These are phyloP conservation scores for Remorina albescens DNA, from an alignment of 2,797 vertebrate species.

Conservation along the genomic window DNA sequence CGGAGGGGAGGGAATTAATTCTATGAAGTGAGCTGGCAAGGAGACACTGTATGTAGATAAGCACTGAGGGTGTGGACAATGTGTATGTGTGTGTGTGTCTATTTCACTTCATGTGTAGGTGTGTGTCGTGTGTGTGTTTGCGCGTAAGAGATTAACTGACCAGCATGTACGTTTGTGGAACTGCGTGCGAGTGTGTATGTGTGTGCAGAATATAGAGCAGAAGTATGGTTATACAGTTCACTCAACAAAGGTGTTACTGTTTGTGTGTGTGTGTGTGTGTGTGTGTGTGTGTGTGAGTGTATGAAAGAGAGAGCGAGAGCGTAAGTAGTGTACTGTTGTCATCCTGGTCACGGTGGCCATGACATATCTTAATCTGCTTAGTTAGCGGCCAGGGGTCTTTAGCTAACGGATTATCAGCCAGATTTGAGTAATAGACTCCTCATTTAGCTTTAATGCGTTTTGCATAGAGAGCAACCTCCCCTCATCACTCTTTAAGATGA, in stretches of 20 bases:
- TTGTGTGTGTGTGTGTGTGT: slow-evolving; percentile 14
- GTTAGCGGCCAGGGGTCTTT: slow-evolving; percentile 90
- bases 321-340: slow-evolving; percentile 58
- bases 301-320: slow-evolving; percentile 38
- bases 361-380: slow-evolving; percentile 90
- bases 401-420: slow-evolving; percentile 93
- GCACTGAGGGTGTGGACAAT: slow-evolving; percentile 25
- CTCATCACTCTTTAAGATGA: slow-evolving; percentile 98
- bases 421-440: slow-evolving; percentile 98
- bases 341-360: slow-evolving; percentile 67
- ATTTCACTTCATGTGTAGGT: background rate
- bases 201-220: slow-evolving; percentile 24
- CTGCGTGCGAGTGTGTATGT: slow-evolving; percentile 18
- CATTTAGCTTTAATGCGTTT: slow-evolving; percentile 98
- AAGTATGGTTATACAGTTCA: slow-evolving; percentile 1
- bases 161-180: slow-evolving; percentile 7
- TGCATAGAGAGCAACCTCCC: slow-evolving; percentile 95
- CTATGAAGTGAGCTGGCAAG: slow-evolving; percentile 78
- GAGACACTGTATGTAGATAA: slow-evolving; percentile 74
- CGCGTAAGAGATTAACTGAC: slow-evolving; percentile 46
- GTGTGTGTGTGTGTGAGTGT: slow-evolving; percentile 23
- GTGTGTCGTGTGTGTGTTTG: slow-evolving; percentile 20
- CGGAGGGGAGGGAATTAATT: slow-evolving; percentile 81
- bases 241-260: background rate
- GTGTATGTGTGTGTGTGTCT: slow-evolving; percentile 18